Base-by-base conservation (phyloP, 2,888 invertebrate genomes). In the Spatulosminthurus flaviceps region DNA sequence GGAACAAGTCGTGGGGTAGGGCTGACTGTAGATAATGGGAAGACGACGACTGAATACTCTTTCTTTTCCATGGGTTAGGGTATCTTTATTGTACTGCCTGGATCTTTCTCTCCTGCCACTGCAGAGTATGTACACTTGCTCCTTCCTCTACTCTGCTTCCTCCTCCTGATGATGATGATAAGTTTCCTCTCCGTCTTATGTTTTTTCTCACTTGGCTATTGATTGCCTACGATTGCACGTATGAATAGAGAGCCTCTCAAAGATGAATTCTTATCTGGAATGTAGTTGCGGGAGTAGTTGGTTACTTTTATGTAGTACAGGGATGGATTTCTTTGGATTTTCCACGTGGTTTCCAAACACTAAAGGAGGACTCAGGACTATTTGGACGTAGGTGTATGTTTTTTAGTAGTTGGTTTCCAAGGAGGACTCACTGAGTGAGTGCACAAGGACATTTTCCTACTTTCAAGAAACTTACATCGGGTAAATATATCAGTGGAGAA, bases 401-500 rank as follows among this genome's bases (percentile, higher is more conserved):
- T 70, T 22, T 21, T 60, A 51, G 74, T 61, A 61, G 42, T 69
- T 42, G 66, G 64, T 66, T 66, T 51, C 29, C 7, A 64, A 64
- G 74, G 21, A 34, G 26, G 16, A 26, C 13, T 13, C 41, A 9
- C 13, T 13, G 7, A 13, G 41, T 13, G 7, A 13, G 19, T 51
- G 51, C 16, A 51, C 51, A 4, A 51, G 1, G 19, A 2, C 51
- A 51, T 51, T n/a, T 34, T 60, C 22, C 26, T 28, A 28, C 29
- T 29, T 61, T 34, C 22, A 73, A 74, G 28, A 34, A n/a, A 34
- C 41, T 41, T 41, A 71, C 70, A 71, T 51, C 29, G 61, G 29
- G 74, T 71, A 42, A 41, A 66, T 42, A 26, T 72, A 72, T 71
- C 66, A 42, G 64, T 66, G 7, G 69, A 69, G 69, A 76, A n/a